These are phyloP conservation scores for Epinephelus coioides DNA, from an alignment of 2,797 vertebrate species.

Conservation along the genomic window DNA sequence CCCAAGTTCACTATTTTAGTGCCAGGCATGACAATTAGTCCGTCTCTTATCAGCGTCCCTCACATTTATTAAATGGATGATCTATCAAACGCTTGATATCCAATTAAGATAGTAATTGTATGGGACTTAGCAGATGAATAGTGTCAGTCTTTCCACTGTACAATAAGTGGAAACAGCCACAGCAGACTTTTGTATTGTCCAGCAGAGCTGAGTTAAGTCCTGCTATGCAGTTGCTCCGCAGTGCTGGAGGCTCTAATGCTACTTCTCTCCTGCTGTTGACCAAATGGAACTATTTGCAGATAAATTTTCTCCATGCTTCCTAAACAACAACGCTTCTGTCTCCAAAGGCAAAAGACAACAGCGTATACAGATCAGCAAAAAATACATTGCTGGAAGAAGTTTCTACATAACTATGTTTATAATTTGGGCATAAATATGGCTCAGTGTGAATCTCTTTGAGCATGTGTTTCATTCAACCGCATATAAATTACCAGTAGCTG, in stretches of 20 bases:
- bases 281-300: conserved; percentile 37
- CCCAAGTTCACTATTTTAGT: conserved; percentile 44
- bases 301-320: conserved; percentile 13
- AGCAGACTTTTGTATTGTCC: conserved; percentile 36
- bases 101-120: conserved; percentile 70
- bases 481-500: conserved; percentile 67
- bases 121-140: conserved; percentile 46
- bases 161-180: conserved; percentile 28
- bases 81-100: conserved; percentile 66
- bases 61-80: conserved; percentile 68
- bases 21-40: conserved; percentile 49
- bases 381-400: neutral
- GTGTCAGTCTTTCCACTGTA: conserved; percentile 37
- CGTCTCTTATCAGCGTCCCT: conserved; percentile 58
- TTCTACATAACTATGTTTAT: conserved; percentile 9
- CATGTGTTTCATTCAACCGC: conserved; percentile 39
- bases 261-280: conserved; percentile 24
- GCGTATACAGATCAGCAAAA: conserved; percentile 13
- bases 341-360: conserved; percentile 6
- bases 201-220: conserved; percentile 26
- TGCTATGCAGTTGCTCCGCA: conserved; percentile 7
- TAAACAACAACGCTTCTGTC: neutral
- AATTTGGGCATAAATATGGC: conserved; percentile 40
- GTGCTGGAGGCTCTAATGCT: conserved; percentile 4
- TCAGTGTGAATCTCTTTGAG: conserved; percentile 17